These are phyloP conservation scores for Aix galericulata DNA, from an alignment of 2,113 vertebrate species.

Conservation along the genomic window DNA sequence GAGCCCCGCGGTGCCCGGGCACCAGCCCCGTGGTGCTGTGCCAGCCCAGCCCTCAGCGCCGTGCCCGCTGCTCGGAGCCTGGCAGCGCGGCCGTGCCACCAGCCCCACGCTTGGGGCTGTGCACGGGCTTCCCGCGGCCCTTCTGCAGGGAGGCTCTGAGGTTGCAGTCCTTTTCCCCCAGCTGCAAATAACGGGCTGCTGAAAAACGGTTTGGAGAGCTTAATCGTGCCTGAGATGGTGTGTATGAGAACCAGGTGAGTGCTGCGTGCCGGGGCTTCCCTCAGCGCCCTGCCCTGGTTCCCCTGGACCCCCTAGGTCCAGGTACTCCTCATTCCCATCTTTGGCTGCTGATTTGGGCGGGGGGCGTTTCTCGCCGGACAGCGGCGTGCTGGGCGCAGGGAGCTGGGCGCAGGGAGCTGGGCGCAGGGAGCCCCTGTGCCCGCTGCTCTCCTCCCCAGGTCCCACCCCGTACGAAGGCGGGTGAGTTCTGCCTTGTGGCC, in stretches of 20 bases:
- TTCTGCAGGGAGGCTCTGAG: not conserved
- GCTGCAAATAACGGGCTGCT: not conserved
- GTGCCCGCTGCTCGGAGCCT: not conserved
- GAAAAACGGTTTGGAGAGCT: not conserved
- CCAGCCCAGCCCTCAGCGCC: not conserved
- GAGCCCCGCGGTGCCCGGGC: not conserved
- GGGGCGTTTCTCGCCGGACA: accelerated
- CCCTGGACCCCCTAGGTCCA: too few relatives aligned
- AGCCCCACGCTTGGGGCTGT: not conserved
- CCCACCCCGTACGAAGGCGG: not conserved
- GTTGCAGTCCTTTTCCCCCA: not conserved
- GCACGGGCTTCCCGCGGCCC: accelerated
- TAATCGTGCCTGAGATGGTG: accelerated
- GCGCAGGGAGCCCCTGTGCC: too few relatives aligned
- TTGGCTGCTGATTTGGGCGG: not conserved
- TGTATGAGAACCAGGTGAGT: too few relatives aligned
- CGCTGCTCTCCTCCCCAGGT: not conserved
- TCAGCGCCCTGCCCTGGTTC: not conserved
- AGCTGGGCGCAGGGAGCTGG: not conserved
- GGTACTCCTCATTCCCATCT: not conserved
- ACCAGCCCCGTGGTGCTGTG: too few relatives aligned
- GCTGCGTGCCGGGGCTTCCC: not conserved
- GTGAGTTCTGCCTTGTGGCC: not conserved
- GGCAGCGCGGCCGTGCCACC: not conserved
- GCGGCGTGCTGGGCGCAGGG: accelerated